Evolutionary conservation across 2,797 vertebrate species (phyloP), one percentile per base, ranked within the genome.

Genomic region (Pelochelys cantorii): DNA sequence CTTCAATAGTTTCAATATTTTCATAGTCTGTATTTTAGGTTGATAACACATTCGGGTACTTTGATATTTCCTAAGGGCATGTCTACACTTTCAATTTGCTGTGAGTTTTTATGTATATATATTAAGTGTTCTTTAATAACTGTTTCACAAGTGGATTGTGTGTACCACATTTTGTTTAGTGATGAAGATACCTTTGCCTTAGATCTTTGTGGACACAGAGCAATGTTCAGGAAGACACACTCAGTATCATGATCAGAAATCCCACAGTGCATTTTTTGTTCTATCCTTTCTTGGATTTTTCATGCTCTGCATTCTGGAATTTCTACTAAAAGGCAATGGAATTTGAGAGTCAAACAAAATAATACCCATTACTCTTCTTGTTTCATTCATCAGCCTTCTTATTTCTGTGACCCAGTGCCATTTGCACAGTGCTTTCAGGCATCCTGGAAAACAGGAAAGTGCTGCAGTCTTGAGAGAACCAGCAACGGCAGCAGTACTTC

Each of bases 391-490:
- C 18, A 71, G 23, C n/a, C 4, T 71, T n/a, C 65, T 68, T 37
- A 20, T 22, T 37, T 71, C 31, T 11, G 17, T 68, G 65, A 68
- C 34, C 17, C 17, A 94, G 87, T 83, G 91, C 91, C 34, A 27
- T 88, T 52, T 82, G 90, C 55, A 90, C 59, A 91, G 83, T 1
- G 0, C 88, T 75, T 56, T 62, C 88, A 93, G 91, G 95, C 90
- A 88, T 82, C 92, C 96, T 92, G 57, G 96, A 94, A 1, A n/a
- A 42, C 22, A 74, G 22, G 34, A 75, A 3, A 75, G 37, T 48
- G 14, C 22, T 48, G 37, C 37, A 25, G 6, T 42, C 71, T 4
- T 48, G 37, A 48, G 23, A 75, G 22, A 48, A 27, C 42, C 6
- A 75, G 37, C 37, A 42, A 23, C 8, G 11, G 22, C 23, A 48